Conservation (phyloP, 2,113 vertebrate species). For the Ellobius talpinus region DNA sequence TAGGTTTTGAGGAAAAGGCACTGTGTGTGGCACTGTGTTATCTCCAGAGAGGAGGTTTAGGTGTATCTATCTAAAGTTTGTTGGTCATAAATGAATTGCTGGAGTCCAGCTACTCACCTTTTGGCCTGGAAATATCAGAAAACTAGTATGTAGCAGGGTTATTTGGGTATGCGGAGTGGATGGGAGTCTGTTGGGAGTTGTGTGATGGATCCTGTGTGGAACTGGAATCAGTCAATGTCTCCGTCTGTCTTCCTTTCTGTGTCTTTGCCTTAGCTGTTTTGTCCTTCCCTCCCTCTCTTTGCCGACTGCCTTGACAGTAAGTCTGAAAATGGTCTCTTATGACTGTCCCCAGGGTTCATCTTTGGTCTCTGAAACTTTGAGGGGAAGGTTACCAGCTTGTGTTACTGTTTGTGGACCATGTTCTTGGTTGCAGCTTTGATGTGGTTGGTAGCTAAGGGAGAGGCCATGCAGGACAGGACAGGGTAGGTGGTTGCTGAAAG, state of each 20-base stretch:
- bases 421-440: neutral
- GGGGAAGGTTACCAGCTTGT: neutral
- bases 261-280: neutral
- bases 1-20: neutral
- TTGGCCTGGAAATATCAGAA: slow-evolving; percentile 32
- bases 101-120: slow-evolving; percentile 22
- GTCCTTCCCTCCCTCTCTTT: neutral
- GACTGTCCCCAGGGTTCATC: neutral
- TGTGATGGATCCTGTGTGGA: neutral
- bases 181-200: neutral
- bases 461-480: neutral
- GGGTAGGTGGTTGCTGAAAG: neutral
- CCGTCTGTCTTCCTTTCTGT: neutral
- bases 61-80: neutral
- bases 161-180: neutral
- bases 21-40: neutral
- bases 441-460: neutral
- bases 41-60: neutral
- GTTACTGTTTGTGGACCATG: neutral
- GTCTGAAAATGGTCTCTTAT: neutral
- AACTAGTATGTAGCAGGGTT: neutral
- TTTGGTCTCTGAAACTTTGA: neutral
- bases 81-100: neutral
- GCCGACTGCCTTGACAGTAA: neutral
- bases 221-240: neutral